Percentiles rank a stretch among this genome's conserved stretches.
phyloP scores from a whole-genome alignment of 2,888 invertebrate genomes.

The Shargacucullia verbasci region DNA sequence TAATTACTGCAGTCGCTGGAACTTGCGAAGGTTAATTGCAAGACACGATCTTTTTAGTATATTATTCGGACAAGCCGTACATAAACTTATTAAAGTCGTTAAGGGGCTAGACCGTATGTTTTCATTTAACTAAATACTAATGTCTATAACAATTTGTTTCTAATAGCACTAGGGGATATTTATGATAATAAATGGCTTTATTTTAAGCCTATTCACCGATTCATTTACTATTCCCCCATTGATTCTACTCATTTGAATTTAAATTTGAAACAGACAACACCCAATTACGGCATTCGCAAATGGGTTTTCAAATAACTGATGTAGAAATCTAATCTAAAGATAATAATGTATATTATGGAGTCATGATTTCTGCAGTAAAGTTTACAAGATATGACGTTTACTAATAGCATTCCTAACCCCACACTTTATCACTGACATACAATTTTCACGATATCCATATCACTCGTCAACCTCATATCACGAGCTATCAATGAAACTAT shows the following conservation, averaged over 20 bases:
- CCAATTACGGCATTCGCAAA: conserved; percentile 43
- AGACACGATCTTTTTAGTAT: conserved; percentile 46
- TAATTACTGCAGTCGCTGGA: conserved; percentile 46
- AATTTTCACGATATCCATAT: conserved; percentile 43
- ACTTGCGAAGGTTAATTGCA: conserved; percentile 51
- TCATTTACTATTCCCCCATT: conserved; percentile 12
- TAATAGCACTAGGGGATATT: background rate
- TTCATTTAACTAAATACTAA: background rate
- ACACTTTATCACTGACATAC: conserved; percentile 57
- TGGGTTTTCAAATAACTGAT: conserved; percentile 53
- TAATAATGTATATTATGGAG: conserved; percentile 57
- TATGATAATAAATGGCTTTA: conserved; percentile 1
- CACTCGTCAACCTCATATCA: conserved; percentile 50
- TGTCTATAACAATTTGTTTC: background rate
- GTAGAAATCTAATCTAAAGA: conserved; percentile 56
- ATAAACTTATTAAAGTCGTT: conserved; percentile 8
- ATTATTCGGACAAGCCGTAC: conserved; percentile 25
- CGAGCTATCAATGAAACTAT: conserved; percentile 57
- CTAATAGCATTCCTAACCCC: conserved; percentile 60
- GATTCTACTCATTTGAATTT: conserved; percentile 32
- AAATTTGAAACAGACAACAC: conserved; percentile 39
- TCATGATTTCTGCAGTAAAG: conserved; percentile 57
- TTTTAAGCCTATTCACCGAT: conserved; percentile 4
- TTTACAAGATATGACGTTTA: conserved; percentile 58
- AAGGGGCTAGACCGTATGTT: conserved; percentile 9